Percentiles rank a stretch among this genome's conserved stretches.
Conservation (phyloP, 2,888 invertebrate genomes). For the Oeneis ivallda region DNA sequence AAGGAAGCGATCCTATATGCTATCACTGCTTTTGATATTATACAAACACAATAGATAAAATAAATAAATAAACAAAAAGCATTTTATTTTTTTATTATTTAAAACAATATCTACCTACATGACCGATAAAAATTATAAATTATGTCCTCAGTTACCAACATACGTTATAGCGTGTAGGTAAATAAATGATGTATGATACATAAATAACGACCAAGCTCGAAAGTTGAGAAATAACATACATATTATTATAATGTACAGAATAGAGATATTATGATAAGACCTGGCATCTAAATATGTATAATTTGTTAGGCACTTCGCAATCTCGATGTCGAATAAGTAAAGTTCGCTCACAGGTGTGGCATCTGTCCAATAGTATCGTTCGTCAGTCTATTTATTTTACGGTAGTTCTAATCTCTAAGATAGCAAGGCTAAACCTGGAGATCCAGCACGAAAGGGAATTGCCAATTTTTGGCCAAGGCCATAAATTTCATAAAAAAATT, state of each 20-base stretch:
- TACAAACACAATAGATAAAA: too few species aligned
- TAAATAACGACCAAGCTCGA: background rate
- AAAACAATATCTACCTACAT: too few species aligned
- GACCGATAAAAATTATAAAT: too few species aligned
- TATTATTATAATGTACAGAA: background rate
- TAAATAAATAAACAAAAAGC: too few species aligned
- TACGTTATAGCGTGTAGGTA: background rate
- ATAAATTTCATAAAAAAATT: too few species aligned
- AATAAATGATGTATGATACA: conserved; percentile 11
- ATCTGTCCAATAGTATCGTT: background rate
- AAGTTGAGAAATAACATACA: conserved; percentile 8
- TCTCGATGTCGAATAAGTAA: conserved; percentile 22
- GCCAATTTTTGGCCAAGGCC: too few species aligned
- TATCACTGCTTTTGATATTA: too few species aligned
- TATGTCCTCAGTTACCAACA: too few species aligned
- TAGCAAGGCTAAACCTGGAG: too few species aligned
- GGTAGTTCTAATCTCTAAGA: background rate
- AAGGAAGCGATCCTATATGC: too few species aligned
- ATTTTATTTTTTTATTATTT: too few species aligned
- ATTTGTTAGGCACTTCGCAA: conserved; percentile 26
- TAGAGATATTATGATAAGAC: conserved; percentile 20
- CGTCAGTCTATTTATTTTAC: background rate
- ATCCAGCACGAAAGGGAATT: too few species aligned
- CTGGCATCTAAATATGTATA: conserved; percentile 20
- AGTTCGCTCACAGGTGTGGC: conserved; percentile 26